phyloP scores from a whole-genome alignment of 2,113 vertebrate genomes.

The Amblyopsis rosae region DNA sequence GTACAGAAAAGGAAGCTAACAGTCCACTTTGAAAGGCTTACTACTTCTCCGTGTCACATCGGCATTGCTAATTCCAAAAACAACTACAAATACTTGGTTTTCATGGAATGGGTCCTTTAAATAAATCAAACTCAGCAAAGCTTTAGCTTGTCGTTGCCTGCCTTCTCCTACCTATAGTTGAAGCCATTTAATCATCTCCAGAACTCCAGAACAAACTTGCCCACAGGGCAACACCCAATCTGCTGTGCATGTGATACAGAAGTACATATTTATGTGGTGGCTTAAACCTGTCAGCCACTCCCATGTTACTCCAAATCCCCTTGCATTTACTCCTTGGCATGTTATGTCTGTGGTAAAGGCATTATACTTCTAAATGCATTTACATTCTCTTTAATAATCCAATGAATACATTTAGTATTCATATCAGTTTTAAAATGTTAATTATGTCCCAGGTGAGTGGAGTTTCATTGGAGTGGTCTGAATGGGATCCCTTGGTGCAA shows the following conservation, averaged over 20 bases:
- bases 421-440: conserved; percentile 38
- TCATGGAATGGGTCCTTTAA: no score
- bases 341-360: no score
- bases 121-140: background rate
- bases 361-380: background rate
- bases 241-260: conserved; percentile 26
- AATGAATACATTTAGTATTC: conserved; percentile 8
- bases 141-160: conserved; percentile 33
- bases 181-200: conserved; percentile 37
- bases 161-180: conserved; percentile 20
- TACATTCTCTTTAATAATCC: conserved; percentile 3
- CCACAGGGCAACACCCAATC: conserved; percentile 22
- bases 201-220: conserved; percentile 29
- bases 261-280: conserved; percentile 10
- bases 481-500: conserved; percentile 12
- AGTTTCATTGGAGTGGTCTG: conserved; percentile 24
- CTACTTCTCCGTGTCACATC: no score
- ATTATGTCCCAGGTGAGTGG: conserved; percentile 18
- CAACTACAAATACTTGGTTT: no score
- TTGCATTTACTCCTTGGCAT: conserved; percentile 10
- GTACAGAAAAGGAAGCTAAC: no score
- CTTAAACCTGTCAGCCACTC: conserved; percentile 18
- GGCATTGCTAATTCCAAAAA: no score
- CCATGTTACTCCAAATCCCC: conserved; percentile 10
- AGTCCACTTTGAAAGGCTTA: no score